Percentiles rank a stretch among this genome's conserved stretches.
These are phyloP conservation scores for Caerostris darwini DNA, from an alignment of 1,140 invertebrate genomes.

Conservation along the genomic window DNA sequence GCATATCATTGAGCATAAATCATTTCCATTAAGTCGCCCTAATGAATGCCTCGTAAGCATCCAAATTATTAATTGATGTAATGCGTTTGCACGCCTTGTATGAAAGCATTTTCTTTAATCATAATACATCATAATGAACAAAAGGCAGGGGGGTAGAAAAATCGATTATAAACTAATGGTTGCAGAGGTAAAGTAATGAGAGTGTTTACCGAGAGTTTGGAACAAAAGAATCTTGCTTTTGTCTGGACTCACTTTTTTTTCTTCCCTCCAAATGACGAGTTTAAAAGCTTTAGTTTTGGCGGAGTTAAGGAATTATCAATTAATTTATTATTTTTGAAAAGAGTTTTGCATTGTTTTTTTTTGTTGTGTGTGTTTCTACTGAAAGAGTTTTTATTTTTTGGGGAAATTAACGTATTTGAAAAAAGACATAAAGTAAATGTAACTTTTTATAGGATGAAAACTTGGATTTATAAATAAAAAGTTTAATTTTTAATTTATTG, in stretches of 20 bases:
- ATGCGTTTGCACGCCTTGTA: conserved; percentile 28
- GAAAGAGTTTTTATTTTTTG: neutral
- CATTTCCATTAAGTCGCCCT: conserved; percentile 46
- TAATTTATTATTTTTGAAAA: conserved; percentile 24
- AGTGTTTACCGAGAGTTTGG: neutral
- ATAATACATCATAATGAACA: conserved; percentile 45
- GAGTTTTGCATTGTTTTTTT: neutral
- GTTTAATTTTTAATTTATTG: too few species aligned
- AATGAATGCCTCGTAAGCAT: conserved; percentile 57
- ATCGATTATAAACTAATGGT: conserved; percentile 59
- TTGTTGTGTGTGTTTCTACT: neutral
- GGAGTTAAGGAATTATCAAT: neutral
- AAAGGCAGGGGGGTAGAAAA: conserved; percentile 6
- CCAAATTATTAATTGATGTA: conserved; percentile 68
- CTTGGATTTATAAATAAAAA: neutral
- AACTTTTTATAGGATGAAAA: neutral
- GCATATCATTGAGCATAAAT: conserved; percentile 60
- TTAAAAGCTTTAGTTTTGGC: neutral
- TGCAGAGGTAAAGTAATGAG: conserved; percentile 31
- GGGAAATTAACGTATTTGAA: neutral
- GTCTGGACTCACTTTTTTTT: neutral
- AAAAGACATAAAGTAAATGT: neutral
- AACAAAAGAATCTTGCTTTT: conserved; percentile 27
- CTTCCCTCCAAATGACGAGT: neutral
- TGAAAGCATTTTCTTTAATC: conserved; percentile 47